phyloP scores from a whole-genome alignment of 2,797 vertebrate genomes.

The Pseudochromis fuscus region DNA sequence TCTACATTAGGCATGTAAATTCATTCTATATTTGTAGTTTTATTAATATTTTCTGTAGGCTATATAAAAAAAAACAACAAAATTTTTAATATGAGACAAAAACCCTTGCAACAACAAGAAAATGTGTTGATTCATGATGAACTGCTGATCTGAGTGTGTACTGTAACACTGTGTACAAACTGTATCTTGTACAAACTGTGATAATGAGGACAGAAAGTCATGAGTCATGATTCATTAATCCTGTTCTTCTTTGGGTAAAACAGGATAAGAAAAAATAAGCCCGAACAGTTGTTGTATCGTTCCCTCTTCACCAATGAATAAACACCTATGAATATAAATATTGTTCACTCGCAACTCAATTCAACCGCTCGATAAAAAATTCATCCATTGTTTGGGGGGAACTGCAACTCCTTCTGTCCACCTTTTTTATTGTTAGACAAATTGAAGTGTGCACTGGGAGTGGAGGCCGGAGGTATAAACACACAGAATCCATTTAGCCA shows the following conservation, averaged over 20 bases:
- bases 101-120: not conserved
- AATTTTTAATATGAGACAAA: too few species aligned
- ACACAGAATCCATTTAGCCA: constrained; percentile 96
- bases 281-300: constrained; percentile 76
- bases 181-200: not conserved
- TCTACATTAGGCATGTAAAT: too few species aligned
- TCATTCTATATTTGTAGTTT: too few species aligned
- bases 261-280: constrained; percentile 25
- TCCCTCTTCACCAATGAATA: constrained; percentile 79
- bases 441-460: constrained; percentile 92
- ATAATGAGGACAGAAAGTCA: constrained; percentile 2
- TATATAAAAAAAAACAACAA: too few species aligned
- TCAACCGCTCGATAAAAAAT: constrained; percentile 97
- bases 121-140: not conserved
- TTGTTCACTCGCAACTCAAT: constrained; percentile 89
- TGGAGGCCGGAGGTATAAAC: constrained; percentile 89
- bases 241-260: constrained; percentile 4
- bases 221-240: constrained; percentile 15
- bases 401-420: constrained; percentile 89
- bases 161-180: not conserved
- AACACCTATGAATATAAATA: constrained; percentile 88
- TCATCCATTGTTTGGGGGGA: constrained; percentile 92
- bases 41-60: too few species aligned
- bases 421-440: constrained; percentile 96
- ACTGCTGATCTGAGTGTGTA: not conserved